Evolutionary conservation across 2,113 vertebrate species (phyloP), one percentile per base, ranked within the genome.

Genomic region (Jacana jacana): DNA sequence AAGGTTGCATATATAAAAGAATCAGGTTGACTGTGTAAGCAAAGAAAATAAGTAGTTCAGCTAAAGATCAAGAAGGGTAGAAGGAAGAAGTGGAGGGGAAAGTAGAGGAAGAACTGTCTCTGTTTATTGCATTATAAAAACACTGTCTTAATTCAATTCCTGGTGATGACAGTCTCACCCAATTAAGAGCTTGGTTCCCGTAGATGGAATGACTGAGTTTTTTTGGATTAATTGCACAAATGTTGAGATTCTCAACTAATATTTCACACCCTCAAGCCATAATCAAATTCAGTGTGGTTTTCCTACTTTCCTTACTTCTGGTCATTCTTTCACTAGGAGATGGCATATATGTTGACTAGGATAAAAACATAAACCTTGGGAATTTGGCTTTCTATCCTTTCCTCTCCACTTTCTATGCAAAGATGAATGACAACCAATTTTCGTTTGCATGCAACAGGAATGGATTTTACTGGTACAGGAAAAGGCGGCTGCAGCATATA

Each of bases 1-100:
- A 91, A 97, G 85, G 58, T 96, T 97, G 91, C 80, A 89, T 96
- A 75, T 85, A 91, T 91, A 95, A 93, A 95, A 58, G 94, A 97
- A 93, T 96, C 57, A 72, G 61, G 52, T 91, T 94, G 79, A 86
- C 69, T 95, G 31, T 88, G 48, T 85, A 64, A 97, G 55, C 24
- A 97, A 97, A 81, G 39, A 81, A 46, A 96, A 81, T 77, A 95
- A 95, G 73, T 33, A 87, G 61, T 70, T 96, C 71, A 85, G 66
- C 91, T 95, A 31, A 96, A 91, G 69, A 97, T 93, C 77, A 97
- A 91, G 93, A 95, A 27, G 49, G 24, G 66, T 54, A 79, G 30
- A 92, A 82, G 48, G 81, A 40, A 90, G 39, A 80, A 78, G 48
- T 27, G 11, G n/a, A 58, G 25, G 13, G 42, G 37, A 61, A 90